Percentiles rank a stretch among this genome's conserved stretches.
Conservation (phyloP, 2,797 vertebrate genomes). For the Ctenopoma kingsleyae region DNA sequence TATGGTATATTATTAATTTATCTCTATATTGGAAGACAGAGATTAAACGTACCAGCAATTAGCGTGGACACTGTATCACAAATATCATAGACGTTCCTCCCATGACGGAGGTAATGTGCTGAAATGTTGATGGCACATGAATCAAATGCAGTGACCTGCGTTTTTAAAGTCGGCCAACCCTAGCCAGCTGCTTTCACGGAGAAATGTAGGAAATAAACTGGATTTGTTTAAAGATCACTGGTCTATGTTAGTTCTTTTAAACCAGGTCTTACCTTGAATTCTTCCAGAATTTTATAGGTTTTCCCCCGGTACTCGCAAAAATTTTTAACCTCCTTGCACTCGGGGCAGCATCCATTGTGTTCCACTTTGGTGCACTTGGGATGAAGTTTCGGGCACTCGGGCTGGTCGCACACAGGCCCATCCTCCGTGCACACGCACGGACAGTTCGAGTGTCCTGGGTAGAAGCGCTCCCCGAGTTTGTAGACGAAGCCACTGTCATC, state of each 20-base stretch:
- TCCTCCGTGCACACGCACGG: slow-evolving; percentile 98
- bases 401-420: slow-evolving; percentile 98
- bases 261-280: slow-evolving; percentile 94
- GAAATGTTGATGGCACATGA: background rate
- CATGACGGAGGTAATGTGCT: background rate
- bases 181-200: background rate
- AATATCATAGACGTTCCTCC: background rate
- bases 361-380: slow-evolving; percentile 99
- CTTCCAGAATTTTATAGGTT: slow-evolving; percentile 98
- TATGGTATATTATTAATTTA: no score
- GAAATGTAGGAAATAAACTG: background rate
- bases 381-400: slow-evolving; percentile 98
- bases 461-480: slow-evolving; percentile 98
- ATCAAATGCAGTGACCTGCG: background rate
- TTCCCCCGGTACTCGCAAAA: slow-evolving; percentile 99
- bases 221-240: background rate
- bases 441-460: slow-evolving; percentile 99
- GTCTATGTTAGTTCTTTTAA: background rate
- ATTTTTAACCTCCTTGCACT: slow-evolving; percentile 99
- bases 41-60: background rate
- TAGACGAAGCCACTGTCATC: slow-evolving; percentile 99
- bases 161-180: background rate
- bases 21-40: background rate
- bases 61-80: background rate
- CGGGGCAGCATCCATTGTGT: slow-evolving; percentile 98